Conservation (phyloP, 1,140 invertebrate species). For the Drosophila athabasca region DNA sequence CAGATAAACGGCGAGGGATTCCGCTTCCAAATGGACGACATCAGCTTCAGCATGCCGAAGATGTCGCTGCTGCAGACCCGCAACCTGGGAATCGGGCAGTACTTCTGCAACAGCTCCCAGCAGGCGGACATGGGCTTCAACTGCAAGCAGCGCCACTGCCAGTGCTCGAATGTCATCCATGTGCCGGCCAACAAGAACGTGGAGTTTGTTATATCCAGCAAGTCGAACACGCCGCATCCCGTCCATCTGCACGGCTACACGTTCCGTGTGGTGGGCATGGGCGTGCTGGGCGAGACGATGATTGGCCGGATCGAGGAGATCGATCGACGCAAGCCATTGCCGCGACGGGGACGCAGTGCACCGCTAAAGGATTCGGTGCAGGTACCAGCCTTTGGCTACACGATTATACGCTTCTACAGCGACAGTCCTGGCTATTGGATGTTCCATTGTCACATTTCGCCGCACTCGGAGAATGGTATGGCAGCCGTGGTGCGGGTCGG, state of each 20-base stretch:
- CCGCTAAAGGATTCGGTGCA: constrained; percentile 79
- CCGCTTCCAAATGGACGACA: constrained; percentile 80
- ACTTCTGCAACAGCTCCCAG: constrained; percentile 75
- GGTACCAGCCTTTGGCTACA: constrained; percentile 77
- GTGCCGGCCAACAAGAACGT: constrained; percentile 74
- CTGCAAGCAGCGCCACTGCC: constrained; percentile 65
- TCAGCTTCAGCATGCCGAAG: constrained; percentile 74
- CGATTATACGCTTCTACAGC: constrained; percentile 72
- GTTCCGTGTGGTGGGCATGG: constrained; percentile 80
- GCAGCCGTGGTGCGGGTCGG: constrained; percentile 85
- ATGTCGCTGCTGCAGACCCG: constrained; percentile 76
- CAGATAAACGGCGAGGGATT: constrained; percentile 55
- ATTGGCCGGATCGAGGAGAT: constrained; percentile 73
- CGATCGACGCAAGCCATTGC: constrained; percentile 56
- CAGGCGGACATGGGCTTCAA: constrained; percentile 69
- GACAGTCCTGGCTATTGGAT: constrained; percentile 82
- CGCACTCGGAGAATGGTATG: constrained; percentile 85
- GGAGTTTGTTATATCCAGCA: constrained; percentile 73
- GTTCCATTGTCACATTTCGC: constrained; percentile 82
- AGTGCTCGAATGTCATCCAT: constrained; percentile 78
- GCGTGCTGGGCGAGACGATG: constrained; percentile 64
- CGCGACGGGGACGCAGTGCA: constrained; percentile 55
- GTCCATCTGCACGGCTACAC: constrained; percentile 80
- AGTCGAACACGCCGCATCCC: constrained; percentile 69
- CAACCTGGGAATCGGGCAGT: constrained; percentile 69